Conservation (phyloP, 1,140 invertebrate species). For the Pachypeltis micranthus region DNA sequence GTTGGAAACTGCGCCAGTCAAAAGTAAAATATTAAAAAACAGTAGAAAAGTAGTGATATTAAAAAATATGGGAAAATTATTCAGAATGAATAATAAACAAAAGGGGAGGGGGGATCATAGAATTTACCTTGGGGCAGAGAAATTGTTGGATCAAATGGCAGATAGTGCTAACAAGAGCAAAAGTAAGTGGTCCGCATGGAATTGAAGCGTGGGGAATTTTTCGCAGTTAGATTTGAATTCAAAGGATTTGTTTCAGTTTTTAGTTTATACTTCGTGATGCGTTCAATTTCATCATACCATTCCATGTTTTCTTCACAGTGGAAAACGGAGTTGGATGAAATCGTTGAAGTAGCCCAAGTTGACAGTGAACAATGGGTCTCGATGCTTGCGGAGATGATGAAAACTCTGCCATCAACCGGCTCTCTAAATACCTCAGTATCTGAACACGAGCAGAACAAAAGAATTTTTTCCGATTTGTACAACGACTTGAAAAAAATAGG, state of each 20-base stretch:
- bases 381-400: conserved; percentile 90
- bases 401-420: conserved; percentile 77
- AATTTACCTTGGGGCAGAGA: too few relatives aligned
- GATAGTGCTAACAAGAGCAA: too few relatives aligned
- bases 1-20: too few relatives aligned
- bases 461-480: conserved; percentile 81
- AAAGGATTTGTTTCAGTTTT: not conserved
- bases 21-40: too few relatives aligned
- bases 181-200: too few relatives aligned
- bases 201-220: too few relatives aligned
- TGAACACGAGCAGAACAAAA: conserved; percentile 73
- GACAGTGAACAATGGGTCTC: conserved; percentile 94
- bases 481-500: conserved; percentile 71
- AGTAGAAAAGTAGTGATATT: too few relatives aligned
- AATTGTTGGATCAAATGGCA: too few relatives aligned
- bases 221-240: not conserved
- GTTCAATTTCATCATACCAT: conserved; percentile 3
- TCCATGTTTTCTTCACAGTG: conserved; percentile 53
- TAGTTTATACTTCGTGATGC: not conserved
- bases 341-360: conserved; percentile 76
- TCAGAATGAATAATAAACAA: too few relatives aligned
- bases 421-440: conserved; percentile 75
- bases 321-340: conserved; percentile 83
- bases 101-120: too few relatives aligned
- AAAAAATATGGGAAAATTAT: too few relatives aligned